A percentile compares a stretch with the other conserved stretches of the same genome.
phyloP scores from a whole-genome alignment of 2,888 invertebrate species.

The Lysandra coridon region DNA sequence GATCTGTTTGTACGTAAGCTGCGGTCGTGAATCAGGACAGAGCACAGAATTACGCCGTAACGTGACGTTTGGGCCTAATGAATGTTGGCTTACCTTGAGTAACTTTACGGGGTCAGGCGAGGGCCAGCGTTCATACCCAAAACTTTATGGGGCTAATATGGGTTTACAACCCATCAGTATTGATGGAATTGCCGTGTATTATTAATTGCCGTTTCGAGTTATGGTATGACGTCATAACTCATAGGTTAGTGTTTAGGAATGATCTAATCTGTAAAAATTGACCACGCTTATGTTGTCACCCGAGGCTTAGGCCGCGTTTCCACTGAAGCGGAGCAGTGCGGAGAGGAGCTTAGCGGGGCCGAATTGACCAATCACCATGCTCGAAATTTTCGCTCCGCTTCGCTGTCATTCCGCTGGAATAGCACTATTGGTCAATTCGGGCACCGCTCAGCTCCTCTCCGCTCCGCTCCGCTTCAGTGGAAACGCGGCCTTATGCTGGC shows the following conservation, averaged over 20 bases:
- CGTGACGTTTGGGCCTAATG: constrained; percentile 32
- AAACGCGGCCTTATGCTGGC: neutral
- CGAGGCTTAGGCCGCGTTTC: neutral
- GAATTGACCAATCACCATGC: too few species aligned
- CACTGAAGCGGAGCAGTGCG: too few species aligned
- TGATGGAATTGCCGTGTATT: constrained; percentile 20
- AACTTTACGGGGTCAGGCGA: constrained; percentile 34
- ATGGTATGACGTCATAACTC: neutral
- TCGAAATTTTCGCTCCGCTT: too few species aligned
- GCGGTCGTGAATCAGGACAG: constrained; percentile 7
- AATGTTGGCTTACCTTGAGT: constrained; percentile 43
- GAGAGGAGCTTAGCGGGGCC: too few species aligned
- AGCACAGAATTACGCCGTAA: constrained; percentile 29
- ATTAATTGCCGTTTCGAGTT: constrained; percentile 13
- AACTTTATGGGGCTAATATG: constrained; percentile 14
- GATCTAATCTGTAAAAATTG: constrained; percentile 10
- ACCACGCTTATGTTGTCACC: constrained; percentile 8
- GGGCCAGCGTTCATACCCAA: constrained; percentile 17
- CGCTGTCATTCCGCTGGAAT: too few species aligned
- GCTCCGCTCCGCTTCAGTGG: too few species aligned
- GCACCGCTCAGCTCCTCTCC: too few species aligned
- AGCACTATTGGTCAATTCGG: too few species aligned
- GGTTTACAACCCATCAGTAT: constrained; percentile 8
- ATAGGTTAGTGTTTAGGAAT: neutral
- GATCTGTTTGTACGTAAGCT: constrained; percentile 6